Evolutionary conservation across 1,140 invertebrate genomes (phyloP), one percentile per base, ranked within the genome.

Genomic region (Drosophila azteca): DNA sequence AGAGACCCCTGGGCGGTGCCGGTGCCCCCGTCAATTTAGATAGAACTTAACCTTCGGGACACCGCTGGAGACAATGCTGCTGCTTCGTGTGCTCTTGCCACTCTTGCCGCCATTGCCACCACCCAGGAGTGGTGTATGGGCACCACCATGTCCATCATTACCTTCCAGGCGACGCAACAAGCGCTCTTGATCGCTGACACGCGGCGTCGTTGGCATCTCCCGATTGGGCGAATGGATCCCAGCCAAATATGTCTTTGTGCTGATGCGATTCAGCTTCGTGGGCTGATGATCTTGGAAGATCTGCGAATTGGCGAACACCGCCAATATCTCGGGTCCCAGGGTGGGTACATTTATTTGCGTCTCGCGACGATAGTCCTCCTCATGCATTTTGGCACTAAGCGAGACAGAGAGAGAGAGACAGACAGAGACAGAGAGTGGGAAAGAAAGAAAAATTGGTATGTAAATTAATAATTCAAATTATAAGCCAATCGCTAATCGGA

Each of bases 221-320:
- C 78, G 79, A 39, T 78, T 81, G 1, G 90, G 90, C 17, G 90
- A 80, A 41, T 91, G 90, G 7, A 90, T 66, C 4, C 85, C 90
- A 0, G 90, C 58, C 48, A 91, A 17, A 55, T 75, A 90, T 2
- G 85, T 81, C 71, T 91, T 91, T 11, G 90, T 91, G 62, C 80
- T 83, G 20, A 79, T 92, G 41, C 82, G 79, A 26, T 77, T 90
- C 22, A 90, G 41, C 61, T 92, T 92, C 6, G 88, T 89, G 8
- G 91, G 91, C 50, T 90, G 89, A 77, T 91, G 90, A 48, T 92
- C 91, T 58, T 91, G 80, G 66, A 92, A 92, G 52, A 92, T 92
- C 63, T 92, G 91, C 29, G 91, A 92, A 26, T 91, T 92, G 26
- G 91, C 90, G 55, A 92, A 92, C 8, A 92, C 91, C 0, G 90